Base-by-base conservation (phyloP, 1,140 invertebrate genomes). In the Achroia grisella region DNA sequence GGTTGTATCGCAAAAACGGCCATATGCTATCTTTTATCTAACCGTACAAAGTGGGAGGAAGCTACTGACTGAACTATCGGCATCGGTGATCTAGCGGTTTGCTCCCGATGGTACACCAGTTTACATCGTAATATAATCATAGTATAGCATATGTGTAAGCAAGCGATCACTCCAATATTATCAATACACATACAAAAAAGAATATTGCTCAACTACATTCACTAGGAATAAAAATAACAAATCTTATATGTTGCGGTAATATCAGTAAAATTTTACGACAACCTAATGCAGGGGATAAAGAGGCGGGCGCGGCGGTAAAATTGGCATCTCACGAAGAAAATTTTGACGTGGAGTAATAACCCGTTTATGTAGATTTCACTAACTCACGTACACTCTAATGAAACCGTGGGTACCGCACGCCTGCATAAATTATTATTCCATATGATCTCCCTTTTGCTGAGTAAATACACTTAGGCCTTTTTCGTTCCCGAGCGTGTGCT, bases 311-410 rank as follows among this genome's bases (percentile, higher is more conserved):
- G 56, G 53, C 57, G 50, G 39, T 57, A 54, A 63, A 68, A 62
- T 48, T 56, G 44, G 27, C 42, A 32, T 29, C 33, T 53, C 36
- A 48, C 37, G 47, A 55, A 67, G 62, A 64, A 72, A 72, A 62
- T 66, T 69, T 56, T 42, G 35, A 58, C 53, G 56, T 62, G 32
- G 53, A 67, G 53, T 69, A 64, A 68, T 76, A 74, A 77, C 61
- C 39, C 58, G 48, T 67, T 78, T 73, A 71, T 72, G 69, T 68
- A 75, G 58, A 74, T 73, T 69, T 64, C 62, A 71, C 71, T 73
- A 73, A 75, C 70, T 75, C 59, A 48, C 61, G 52, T 41, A 57
- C 56, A 56, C 49, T 52, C 52, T 67, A 72, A 77, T 74, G 71
- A 77, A 73, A 71, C 61, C 57, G 51, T 62, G 59, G 71, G 65